Conservation (phyloP, 1,140 invertebrate species). For the Hylyphantes graminicola region DNA sequence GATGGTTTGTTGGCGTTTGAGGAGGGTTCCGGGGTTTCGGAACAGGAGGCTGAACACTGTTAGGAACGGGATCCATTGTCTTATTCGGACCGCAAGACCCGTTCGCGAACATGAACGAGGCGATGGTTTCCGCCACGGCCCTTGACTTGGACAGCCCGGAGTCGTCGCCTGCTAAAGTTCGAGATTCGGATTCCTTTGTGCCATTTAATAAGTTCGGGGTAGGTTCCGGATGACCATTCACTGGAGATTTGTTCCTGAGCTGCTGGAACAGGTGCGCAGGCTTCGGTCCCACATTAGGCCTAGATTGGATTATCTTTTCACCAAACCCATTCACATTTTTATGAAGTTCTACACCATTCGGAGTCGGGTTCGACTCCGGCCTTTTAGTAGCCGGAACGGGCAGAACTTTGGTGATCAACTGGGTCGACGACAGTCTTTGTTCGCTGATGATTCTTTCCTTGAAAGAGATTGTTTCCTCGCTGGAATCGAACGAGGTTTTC, state of each 20-base stretch:
- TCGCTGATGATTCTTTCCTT: slow-evolving; percentile 18
- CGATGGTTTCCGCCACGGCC: slow-evolving; percentile 42
- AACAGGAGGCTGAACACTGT: slow-evolving; percentile 19
- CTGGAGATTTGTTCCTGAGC: slow-evolving; percentile 4
- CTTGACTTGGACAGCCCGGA: slow-evolving; percentile 5
- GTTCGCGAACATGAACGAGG: slow-evolving; percentile 54
- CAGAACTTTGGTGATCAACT: slow-evolving; percentile 2
- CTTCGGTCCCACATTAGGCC: slow-evolving; percentile 43
- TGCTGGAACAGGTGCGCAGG: slow-evolving; percentile 15
- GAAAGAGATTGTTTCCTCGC: neutral
- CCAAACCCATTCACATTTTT: slow-evolving; percentile 9
- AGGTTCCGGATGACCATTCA: neutral
- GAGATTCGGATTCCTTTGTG: neutral
- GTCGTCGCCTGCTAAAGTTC: neutral
- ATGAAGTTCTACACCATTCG: neutral
- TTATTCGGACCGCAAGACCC: neutral
- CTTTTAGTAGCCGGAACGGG: neutral
- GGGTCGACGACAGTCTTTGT: neutral
- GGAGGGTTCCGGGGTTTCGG: slow-evolving; percentile 7
- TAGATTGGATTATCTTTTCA: slow-evolving; percentile 1
- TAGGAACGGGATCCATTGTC: neutral
- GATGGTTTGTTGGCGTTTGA: slow-evolving; percentile 14
- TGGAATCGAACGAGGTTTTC: neutral
- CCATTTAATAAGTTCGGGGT: neutral
- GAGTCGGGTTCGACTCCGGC: neutral